Percentiles rank a stretch among this genome's conserved stretches.
phyloP scores from a whole-genome alignment of 2,113 vertebrate genomes.

The Prinia subflava region DNA sequence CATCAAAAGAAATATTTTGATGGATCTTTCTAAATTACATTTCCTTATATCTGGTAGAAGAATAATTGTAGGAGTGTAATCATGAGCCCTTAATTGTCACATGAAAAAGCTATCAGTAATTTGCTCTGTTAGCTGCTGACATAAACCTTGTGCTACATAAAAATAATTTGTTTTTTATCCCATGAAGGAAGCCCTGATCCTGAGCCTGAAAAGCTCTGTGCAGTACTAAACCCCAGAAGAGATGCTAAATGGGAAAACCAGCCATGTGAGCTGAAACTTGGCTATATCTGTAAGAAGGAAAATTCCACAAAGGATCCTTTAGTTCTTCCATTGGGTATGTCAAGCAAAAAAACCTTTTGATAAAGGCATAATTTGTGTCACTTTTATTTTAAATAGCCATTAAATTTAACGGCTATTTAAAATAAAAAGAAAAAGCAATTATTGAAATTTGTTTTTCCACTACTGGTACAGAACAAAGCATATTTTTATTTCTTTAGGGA shows the following conservation, averaged over 20 bases:
- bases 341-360: neutral
- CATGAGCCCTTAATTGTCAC: neutral
- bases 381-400: no score
- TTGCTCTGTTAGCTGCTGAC: neutral
- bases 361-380: neutral
- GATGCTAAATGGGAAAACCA: constrained; percentile 87
- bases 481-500: neutral
- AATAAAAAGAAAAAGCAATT: neutral
- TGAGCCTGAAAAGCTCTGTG: constrained; percentile 81
- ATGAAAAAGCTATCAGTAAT: neutral
- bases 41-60: neutral
- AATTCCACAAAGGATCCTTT: constrained; percentile 71
- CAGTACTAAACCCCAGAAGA: constrained; percentile 80
- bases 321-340: constrained; percentile 60
- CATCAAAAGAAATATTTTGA: neutral
- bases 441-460: neutral
- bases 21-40: neutral
- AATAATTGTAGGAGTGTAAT: neutral
- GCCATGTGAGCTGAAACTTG: constrained; percentile 81
- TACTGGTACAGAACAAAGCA: neutral
- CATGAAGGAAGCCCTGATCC: constrained; percentile 84
- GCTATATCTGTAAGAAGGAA: constrained; percentile 88
- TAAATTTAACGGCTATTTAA: neutral
- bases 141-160: neutral
- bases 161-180: neutral